Evolutionary conservation across 1,140 invertebrate species (phyloP).

Genomic region (Leptinotarsa defecta): DNA sequence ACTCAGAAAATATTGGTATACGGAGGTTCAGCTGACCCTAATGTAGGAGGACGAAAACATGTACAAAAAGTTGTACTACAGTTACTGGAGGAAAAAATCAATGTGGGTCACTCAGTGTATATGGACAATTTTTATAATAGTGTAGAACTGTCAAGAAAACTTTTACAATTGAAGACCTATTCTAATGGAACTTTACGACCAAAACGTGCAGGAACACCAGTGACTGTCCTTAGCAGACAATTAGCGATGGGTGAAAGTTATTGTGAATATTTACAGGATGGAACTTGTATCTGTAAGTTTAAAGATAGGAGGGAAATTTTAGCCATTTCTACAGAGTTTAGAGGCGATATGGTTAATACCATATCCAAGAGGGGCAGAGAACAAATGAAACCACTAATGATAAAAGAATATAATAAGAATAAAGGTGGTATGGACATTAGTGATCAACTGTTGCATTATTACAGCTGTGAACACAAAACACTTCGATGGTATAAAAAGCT

Average conservation of each 20-base stretch:
- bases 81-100: not conserved
- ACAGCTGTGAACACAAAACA: constrained; percentile 36
- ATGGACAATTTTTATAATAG: not conserved
- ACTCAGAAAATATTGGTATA: constrained; percentile 10
- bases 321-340: constrained; percentile 31
- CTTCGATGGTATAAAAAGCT: constrained; percentile 39
- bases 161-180: not conserved
- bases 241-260: not conserved
- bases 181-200: not conserved
- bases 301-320: constrained; percentile 21
- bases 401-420: constrained; percentile 34
- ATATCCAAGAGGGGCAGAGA: constrained; percentile 12
- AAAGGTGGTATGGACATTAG: constrained; percentile 29
- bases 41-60: constrained; percentile 2
- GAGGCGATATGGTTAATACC: constrained; percentile 19
- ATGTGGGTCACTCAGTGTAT: not conserved
- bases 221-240: not conserved
- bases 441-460: constrained; percentile 37
- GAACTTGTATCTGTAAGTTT: not conserved
- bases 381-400: constrained; percentile 22
- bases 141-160: not conserved
- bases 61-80: constrained; percentile 7
- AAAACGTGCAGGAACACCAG: not conserved
- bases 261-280: not conserved
- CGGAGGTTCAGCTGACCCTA: constrained; percentile 3